Evolutionary conservation across 2,113 vertebrate genomes (phyloP).

Genomic region (Paracanthobrama guichenoti): DNA sequence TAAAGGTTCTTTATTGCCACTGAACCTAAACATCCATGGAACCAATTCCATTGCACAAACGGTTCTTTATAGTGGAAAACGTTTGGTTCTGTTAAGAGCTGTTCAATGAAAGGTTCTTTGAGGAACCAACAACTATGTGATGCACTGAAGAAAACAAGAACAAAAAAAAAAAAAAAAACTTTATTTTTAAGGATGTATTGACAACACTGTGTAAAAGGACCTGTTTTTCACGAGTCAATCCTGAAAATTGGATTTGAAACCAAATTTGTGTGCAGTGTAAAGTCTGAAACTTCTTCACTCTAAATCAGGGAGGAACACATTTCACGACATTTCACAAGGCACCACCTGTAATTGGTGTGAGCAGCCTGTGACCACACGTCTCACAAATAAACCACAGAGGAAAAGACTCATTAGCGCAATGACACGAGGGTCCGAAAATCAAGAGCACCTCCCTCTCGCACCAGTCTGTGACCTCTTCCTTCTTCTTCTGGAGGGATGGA

Average conservation of each 20-base stretch:
- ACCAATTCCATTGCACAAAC: too few species aligned
- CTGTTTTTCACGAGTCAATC: not conserved
- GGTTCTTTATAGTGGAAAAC: too few species aligned
- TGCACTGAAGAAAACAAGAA: too few species aligned
- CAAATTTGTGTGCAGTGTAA: not conserved
- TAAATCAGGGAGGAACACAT: not conserved
- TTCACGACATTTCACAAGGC: not conserved
- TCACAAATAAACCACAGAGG: conserved; percentile 38
- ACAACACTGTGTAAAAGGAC: not conserved
- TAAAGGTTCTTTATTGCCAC: too few species aligned
- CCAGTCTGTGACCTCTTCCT: not conserved
- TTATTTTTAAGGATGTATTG: too few species aligned
- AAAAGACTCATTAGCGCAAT: conserved; percentile 43
- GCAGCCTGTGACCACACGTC: conserved; percentile 24
- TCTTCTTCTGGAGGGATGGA: not conserved
- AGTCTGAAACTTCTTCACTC: not conserved
- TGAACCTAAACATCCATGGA: too few species aligned
- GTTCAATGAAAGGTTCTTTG: too few species aligned
- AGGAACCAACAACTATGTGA: too few species aligned
- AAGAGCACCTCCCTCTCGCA: not conserved
- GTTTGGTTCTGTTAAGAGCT: too few species aligned
- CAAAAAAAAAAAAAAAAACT: too few species aligned
- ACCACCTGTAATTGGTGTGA: not conserved
- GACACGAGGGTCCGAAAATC: conserved; percentile 32
- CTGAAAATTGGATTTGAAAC: conserved; percentile 3